These are phyloP conservation scores for Laspeyria flexula DNA, from an alignment of 2,888 invertebrate species.

Conservation along the genomic window DNA sequence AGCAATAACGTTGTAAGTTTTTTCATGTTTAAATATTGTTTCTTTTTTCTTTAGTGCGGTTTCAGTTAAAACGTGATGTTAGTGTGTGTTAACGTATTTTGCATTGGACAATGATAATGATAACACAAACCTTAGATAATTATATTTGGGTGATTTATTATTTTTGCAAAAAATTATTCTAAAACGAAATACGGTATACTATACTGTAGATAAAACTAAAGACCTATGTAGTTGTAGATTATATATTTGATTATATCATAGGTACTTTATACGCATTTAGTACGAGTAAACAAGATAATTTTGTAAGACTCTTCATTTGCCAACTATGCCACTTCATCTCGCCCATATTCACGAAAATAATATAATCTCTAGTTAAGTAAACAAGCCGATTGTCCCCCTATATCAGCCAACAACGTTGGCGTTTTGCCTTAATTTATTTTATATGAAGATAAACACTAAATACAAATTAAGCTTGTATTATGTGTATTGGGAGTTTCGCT, in stretches of 20 bases:
- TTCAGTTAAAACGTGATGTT: too few species aligned
- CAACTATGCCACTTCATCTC: conserved; percentile 5
- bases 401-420: conserved; percentile 49
- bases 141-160: too few species aligned
- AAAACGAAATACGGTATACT: too few species aligned
- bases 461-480: conserved; percentile 7
- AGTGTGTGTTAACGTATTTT: too few species aligned
- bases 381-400: conserved; percentile 42
- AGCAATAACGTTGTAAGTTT: too few species aligned
- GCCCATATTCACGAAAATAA: not conserved
- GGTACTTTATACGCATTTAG: not conserved
- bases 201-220: too few species aligned
- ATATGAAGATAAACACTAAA: conserved; percentile 13
- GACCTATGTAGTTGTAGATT: not conserved
- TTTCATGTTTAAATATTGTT: too few species aligned
- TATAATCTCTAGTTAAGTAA: conserved; percentile 18
- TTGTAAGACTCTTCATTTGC: not conserved
- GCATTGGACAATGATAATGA: too few species aligned
- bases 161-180: too few species aligned
- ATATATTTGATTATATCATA: not conserved
- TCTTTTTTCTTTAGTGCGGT: too few species aligned
- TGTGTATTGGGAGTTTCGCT: conserved; percentile 16
- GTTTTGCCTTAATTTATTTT: conserved; percentile 43
- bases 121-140: too few species aligned
- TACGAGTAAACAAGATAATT: not conserved